Base-by-base conservation (phyloP, 1,140 invertebrate genomes). In the Melitaea cinxia region DNA sequence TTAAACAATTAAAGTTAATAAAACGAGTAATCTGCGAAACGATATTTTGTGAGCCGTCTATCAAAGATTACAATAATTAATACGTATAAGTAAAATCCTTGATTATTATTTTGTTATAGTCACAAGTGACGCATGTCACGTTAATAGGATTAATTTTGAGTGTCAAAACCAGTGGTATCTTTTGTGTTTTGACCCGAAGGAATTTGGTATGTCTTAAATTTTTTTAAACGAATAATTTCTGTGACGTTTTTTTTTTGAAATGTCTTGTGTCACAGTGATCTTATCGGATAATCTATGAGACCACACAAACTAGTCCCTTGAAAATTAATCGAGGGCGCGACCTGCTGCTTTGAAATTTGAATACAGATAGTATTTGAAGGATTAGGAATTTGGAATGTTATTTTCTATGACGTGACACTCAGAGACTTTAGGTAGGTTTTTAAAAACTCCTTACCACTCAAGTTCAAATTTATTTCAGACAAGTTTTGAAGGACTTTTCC, bases 61-160 rank as follows among this genome's bases (percentile, higher is more conserved):
- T 42, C 35, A 42, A 42, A 7, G 14, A 42, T 42, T 47, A 24
- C 12, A 47, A 21, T 21, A 45, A 7, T 19, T 19, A 47, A 23
- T 47, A 21, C 19, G n/a, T 21, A 21, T 23, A n/a, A n/a, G n/a
- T n/a, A 21, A 12, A 47, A 47, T 24, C 17, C 42, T 47, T 47
- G 42, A 23, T 47, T 47, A 23, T 47, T 47, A 47, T 23, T 47
- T 19, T 7, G 14, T 47, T 47, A n/a, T 47, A 47, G n/a, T 47
- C 10, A 23, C 42, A 47, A 47, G 64, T 54, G 70, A 73, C 73
- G 75, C 69, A 72, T 79, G 81, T 85, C 81, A 80, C 49, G 47
- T 23, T 85, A 81, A 85, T 83, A 81, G 79, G 83, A 84, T 88
- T 88, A 86, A 68, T 79, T 60, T 80, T 71, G 17, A 15, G 37